Evolutionary conservation across 2,797 vertebrate species (phyloP).

Genomic region (Dicrostonyx torquatus): DNA sequence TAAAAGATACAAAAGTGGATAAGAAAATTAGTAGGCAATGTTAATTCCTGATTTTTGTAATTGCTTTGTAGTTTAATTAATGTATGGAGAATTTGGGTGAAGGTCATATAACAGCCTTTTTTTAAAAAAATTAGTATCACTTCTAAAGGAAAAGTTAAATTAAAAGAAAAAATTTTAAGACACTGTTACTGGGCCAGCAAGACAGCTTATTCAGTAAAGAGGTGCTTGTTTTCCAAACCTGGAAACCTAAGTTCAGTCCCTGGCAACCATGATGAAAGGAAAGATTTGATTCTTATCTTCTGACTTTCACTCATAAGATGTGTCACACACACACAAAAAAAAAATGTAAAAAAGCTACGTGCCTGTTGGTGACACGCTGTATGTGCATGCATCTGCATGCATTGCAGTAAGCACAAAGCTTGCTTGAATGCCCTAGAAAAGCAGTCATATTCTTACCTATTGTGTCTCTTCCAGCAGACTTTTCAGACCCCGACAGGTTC

Average conservation of each 20-base stretch:
- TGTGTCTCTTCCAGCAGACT: slow-evolving; percentile 90
- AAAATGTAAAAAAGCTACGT: background rate
- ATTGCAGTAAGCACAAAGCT: background rate
- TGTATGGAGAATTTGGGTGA: background rate
- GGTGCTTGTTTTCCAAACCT: background rate
- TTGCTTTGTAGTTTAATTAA: background rate
- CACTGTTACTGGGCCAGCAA: background rate
- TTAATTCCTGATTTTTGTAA: slow-evolving; percentile 50
- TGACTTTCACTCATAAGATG: background rate
- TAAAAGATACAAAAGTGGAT: background rate
- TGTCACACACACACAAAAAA: background rate
- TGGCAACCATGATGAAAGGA: background rate
- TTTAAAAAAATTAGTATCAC: background rate
- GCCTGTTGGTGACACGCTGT: background rate
- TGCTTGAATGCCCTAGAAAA: background rate
- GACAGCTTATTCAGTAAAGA: background rate
- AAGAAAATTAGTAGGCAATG: background rate
- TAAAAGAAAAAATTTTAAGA: background rate
- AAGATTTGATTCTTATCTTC: background rate
- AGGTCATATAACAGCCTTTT: slow-evolving; percentile 10
- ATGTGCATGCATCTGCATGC: background rate
- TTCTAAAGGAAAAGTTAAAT: slow-evolving; percentile 25
- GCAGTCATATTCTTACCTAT: slow-evolving; percentile 87
- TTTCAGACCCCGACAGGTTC: slow-evolving; percentile 94
- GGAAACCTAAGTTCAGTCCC: background rate